Base-by-base conservation (phyloP, 2,113 vertebrate species). In the Coryphaenoides rupestris region DNA sequence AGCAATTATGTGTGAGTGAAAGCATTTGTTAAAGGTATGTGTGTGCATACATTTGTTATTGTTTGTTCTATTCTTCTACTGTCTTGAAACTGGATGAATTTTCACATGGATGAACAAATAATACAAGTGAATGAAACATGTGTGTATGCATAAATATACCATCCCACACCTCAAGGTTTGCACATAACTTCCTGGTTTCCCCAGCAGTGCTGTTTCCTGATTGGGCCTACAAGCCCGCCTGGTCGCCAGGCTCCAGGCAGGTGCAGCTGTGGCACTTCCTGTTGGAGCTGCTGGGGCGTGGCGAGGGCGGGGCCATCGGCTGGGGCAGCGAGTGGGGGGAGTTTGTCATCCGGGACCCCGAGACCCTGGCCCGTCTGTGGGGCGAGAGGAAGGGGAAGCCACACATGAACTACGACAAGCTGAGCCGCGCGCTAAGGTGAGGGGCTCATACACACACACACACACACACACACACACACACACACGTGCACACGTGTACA, bases 321-420 rank as follows among this genome's bases (percentile, higher is more conserved):
- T 92, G 91, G 91, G 88, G 89, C 4, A 83, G 84, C 1, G 90
- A 92, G 68, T 92, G 89, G 89, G 91, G 91, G 13, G 91, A 92
- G 74, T 92, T 92, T 4, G 84, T 92, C 26, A 92, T 92, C 69
- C 72, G 85, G 45, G 89, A 92, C 73, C 91, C 91, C 0, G 91
- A 92, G 74, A 82, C 73, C 64, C 69, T 92, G 72, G 91, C 91
- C 40, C 69, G 73, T 59, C 85, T 92, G 75, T 92, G 91, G 91
- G 91, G 91, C 3, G 91, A 92, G 75, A 84, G 91, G 83, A 92
- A 92, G 74, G 90, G 90, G 47, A 92, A 92, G 40, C 90, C 89
- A 0, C 91, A 91, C 77, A 92, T 92, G 91, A 92, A 92, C 78
- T 92, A 92, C 33, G 91, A 92, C 87, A 92, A 92, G 62, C 90